phyloP scores from a whole-genome alignment of 1,140 invertebrate genomes.

The Euura lappo region DNA sequence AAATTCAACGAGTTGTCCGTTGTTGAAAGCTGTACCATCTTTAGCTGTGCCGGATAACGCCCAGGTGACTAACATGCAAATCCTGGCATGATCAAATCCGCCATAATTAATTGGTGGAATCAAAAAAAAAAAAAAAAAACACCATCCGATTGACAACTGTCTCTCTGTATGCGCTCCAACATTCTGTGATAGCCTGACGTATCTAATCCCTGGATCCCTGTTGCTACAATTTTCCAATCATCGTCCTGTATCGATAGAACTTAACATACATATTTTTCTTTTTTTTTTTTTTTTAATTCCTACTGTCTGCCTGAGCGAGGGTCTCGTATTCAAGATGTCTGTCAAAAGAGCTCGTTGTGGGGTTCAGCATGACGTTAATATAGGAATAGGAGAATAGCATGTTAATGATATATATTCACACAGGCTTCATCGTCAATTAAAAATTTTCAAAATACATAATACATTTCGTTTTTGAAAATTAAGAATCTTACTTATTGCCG shows the following conservation, averaged over 20 bases:
- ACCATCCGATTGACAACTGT: neutral
- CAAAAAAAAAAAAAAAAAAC: neutral
- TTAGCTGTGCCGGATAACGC: conserved; percentile 38
- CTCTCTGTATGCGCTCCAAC: neutral
- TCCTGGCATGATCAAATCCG: conserved; percentile 48
- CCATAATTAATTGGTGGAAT: neutral
- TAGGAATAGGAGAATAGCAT: neutral
- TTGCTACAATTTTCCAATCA: neutral
- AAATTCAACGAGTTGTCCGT: conserved; percentile 31
- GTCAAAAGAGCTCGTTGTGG: conserved; percentile 2
- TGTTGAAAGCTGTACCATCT: conserved; percentile 36
- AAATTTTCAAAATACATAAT: too few species aligned
- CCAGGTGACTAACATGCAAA: conserved; percentile 55
- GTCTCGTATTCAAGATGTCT: neutral
- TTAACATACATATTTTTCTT: neutral
- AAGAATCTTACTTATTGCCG: too few species aligned
- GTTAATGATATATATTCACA: neutral
- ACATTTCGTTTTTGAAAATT: too few species aligned
- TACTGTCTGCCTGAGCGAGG: neutral
- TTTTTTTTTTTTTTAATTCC: too few species aligned
- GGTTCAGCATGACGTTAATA: neutral
- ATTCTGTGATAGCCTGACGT: conserved; percentile 1
- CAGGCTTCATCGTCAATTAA: too few species aligned
- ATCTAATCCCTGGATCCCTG: neutral
- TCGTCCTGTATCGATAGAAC: conserved; percentile 1